These are phyloP conservation scores for Eulithis prunata DNA, from an alignment of 2,888 invertebrate species.

Conservation along the genomic window DNA sequence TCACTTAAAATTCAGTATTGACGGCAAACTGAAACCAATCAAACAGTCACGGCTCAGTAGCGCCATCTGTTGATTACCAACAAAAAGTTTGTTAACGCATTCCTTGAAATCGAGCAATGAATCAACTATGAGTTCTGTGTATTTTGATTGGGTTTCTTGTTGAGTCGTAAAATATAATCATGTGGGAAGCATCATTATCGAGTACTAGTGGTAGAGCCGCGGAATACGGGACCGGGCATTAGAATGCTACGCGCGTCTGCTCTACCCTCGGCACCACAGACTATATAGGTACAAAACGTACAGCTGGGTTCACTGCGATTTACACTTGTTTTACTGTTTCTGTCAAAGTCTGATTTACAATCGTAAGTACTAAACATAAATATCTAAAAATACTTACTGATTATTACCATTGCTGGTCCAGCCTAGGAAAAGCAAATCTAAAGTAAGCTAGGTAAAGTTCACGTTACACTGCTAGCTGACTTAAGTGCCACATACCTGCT, in stretches of 20 bases:
- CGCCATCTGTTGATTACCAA: slow-evolving; percentile 21
- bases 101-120: slow-evolving; percentile 16
- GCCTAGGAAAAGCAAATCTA: neutral
- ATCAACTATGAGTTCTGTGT: slow-evolving; percentile 10
- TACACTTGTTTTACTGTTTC: neutral
- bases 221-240: slow-evolving; percentile 57
- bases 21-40: slow-evolving; percentile 12
- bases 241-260: slow-evolving; percentile 64
- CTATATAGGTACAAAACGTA: neutral
- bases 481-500: slow-evolving; percentile 5
- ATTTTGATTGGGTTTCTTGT: slow-evolving; percentile 9
- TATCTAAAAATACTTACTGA: too few species aligned
- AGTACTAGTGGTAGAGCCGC: slow-evolving; percentile 35
- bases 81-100: slow-evolving; percentile 26
- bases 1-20: slow-evolving; percentile 5
- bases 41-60: slow-evolving; percentile 28
- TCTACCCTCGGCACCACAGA: slow-evolving; percentile 44
- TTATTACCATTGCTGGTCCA: too few species aligned
- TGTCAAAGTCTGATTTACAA: neutral
- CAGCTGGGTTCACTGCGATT: slow-evolving; percentile 6
- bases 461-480: neutral
- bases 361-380: too few species aligned
- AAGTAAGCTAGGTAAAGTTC: neutral
- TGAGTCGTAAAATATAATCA: slow-evolving; percentile 2
- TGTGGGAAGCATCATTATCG: slow-evolving; percentile 18